A percentile compares a stretch with the other conserved stretches of the same genome.
These are phyloP conservation scores for Adineta ricciae DNA, from an alignment of 2,888 invertebrate genomes.

Conservation along the genomic window DNA sequence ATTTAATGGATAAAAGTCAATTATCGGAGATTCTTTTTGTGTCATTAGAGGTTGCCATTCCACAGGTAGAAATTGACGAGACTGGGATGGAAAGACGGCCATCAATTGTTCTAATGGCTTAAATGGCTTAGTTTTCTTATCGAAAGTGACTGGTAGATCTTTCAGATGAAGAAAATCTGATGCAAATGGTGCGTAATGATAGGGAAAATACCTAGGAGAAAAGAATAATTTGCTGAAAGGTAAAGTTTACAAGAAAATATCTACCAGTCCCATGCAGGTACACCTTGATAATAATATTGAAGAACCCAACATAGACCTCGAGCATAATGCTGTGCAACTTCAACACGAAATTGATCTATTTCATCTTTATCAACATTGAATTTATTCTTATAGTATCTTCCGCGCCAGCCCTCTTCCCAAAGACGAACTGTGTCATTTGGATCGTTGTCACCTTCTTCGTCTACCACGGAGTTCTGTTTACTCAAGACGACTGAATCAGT, in stretches of 20 bases:
- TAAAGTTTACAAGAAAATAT: slow-evolving; percentile 53
- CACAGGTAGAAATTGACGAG: slow-evolving; percentile 77
- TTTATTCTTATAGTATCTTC: slow-evolving; percentile 75
- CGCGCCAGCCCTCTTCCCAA: slow-evolving; percentile 92
- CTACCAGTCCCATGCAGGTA: slow-evolving; percentile 82
- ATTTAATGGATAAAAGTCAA: slow-evolving; percentile 95
- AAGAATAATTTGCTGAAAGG: slow-evolving; percentile 42
- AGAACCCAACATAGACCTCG: slow-evolving; percentile 90
- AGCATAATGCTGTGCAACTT: slow-evolving; percentile 55
- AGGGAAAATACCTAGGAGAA: slow-evolving; percentile 86
- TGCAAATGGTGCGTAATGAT: slow-evolving; percentile 98
- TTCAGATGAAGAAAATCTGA: slow-evolving; percentile 89
- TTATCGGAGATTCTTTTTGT: slow-evolving; percentile 77
- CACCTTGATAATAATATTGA: slow-evolving; percentile 82
- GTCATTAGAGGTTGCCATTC: slow-evolving; percentile 89
- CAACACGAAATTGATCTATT: slow-evolving; percentile 65
- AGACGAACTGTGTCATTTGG: slow-evolving; percentile 40
- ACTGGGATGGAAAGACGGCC: slow-evolving; percentile 98
- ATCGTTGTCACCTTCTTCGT: slow-evolving; percentile 29
- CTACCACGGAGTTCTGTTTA: background rate
- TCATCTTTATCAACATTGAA: slow-evolving; percentile 51
- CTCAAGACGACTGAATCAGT: background rate
- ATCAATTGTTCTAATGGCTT: slow-evolving; percentile 93
- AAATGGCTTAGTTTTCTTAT: slow-evolving; percentile 77
- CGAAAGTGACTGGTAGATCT: slow-evolving; percentile 70